phyloP scores from a whole-genome alignment of 2,888 invertebrate genomes.

The Cryptocephalus primarius region DNA sequence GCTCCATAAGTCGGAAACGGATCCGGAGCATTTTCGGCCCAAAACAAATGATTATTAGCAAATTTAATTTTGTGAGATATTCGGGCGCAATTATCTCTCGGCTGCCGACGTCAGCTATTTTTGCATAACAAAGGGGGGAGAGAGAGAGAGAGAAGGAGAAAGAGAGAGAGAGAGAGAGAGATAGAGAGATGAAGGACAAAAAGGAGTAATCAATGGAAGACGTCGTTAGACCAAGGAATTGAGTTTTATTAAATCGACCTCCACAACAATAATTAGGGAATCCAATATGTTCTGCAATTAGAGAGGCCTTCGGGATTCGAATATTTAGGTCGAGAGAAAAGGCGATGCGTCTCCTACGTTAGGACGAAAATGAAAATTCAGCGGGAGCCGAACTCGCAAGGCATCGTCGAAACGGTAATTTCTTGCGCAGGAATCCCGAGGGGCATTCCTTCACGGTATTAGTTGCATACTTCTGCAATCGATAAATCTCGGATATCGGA shows the following conservation, averaged over 20 bases:
- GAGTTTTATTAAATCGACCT: constrained; percentile 18
- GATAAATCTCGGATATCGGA: too few relatives aligned
- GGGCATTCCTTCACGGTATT: too few relatives aligned
- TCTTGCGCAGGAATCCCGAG: too few relatives aligned
- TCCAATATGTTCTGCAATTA: constrained; percentile 22
- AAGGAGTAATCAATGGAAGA: constrained; percentile 19
- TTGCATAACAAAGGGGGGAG: constrained; percentile 16
- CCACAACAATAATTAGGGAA: constrained; percentile 21
- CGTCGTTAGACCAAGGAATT: constrained; percentile 17
- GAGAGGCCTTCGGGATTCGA: constrained; percentile 5
- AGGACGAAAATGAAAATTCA: too few relatives aligned
- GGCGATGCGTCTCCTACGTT: too few relatives aligned
- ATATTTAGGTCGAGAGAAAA: constrained; percentile 15
- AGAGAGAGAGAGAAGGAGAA: background rate
- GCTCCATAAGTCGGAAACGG: too few relatives aligned
- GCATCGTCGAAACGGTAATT: too few relatives aligned
- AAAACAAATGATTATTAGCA: constrained; percentile 8
- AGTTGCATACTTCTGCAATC: too few relatives aligned
- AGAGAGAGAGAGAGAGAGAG: constrained; percentile 1
- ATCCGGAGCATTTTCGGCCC: too few relatives aligned
- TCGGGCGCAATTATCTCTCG: constrained; percentile 5
- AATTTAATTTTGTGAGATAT: constrained; percentile 6
- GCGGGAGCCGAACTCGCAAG: too few relatives aligned
- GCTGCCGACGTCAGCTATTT: constrained; percentile 12
- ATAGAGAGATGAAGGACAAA: constrained; percentile 12